These are phyloP conservation scores for Archips xylosteana DNA, from an alignment of 2,888 invertebrate genomes.

Conservation along the genomic window DNA sequence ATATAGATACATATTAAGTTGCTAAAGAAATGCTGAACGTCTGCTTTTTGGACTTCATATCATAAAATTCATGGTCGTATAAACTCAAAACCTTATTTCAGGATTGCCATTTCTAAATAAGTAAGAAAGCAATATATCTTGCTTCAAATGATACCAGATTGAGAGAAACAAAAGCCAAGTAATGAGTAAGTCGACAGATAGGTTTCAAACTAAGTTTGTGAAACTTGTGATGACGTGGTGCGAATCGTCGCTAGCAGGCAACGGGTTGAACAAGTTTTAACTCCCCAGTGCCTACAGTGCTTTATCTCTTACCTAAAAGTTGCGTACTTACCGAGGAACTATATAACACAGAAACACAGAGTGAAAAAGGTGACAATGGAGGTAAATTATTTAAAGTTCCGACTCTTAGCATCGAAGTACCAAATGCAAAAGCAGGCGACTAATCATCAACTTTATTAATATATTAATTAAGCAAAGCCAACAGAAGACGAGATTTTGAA, in stretches of 20 bases:
- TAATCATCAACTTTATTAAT: neutral
- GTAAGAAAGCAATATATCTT: neutral
- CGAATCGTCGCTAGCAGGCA: conserved; percentile 25
- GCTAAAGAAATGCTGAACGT: neutral
- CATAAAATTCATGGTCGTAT: neutral
- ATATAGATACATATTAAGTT: too few relatives aligned
- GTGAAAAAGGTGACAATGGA: neutral
- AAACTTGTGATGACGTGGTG: conserved; percentile 32
- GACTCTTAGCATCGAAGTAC: neutral
- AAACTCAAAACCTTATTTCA: neutral
- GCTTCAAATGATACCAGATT: conserved; percentile 6
- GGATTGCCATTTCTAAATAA: neutral
- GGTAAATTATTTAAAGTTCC: neutral
- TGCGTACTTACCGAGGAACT: conserved; percentile 4
- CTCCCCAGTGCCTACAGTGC: conserved; percentile 14
- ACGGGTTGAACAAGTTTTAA: conserved; percentile 34
- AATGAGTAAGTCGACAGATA: conserved; percentile 30
- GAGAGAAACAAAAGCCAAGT: conserved; percentile 11
- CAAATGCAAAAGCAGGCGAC: neutral
- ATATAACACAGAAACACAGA: neutral
- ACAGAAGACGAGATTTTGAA: conserved; percentile 5
- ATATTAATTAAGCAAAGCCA: neutral
- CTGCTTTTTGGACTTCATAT: neutral
- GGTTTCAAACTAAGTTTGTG: conserved; percentile 29
- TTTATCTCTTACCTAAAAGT: conserved; percentile 21